Conservation (phyloP, 2,113 vertebrate species). For the Rhabdornis inornatus region DNA sequence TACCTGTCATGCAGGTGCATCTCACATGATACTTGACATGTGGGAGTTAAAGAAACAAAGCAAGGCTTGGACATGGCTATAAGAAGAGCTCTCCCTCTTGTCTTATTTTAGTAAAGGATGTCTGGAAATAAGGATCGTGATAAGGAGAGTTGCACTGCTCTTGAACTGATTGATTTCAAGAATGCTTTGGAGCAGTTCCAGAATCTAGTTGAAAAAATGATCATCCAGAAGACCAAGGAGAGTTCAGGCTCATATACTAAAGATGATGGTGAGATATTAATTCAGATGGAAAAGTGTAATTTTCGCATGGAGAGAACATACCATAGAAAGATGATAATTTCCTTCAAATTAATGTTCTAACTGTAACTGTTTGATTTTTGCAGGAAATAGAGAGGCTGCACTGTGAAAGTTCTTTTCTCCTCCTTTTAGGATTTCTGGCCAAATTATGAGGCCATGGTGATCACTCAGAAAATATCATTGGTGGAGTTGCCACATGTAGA, state of each 20-base stretch:
- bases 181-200: constrained; percentile 53
- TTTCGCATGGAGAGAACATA: background rate
- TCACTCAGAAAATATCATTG: background rate
- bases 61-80: background rate
- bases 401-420: background rate
- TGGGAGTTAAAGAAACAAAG: background rate
- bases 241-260: constrained; percentile 28
- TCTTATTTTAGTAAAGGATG: constrained; percentile 6
- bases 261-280: constrained; percentile 57
- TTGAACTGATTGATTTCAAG: constrained; percentile 39
- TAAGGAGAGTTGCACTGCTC: background rate
- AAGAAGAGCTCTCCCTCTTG: background rate
- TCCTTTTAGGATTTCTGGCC: background rate
- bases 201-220: constrained; percentile 46
- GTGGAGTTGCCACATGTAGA: background rate
- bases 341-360: background rate
- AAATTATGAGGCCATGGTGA: background rate
- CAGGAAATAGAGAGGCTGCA: background rate
- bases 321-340: background rate
- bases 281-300: background rate
- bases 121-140: background rate
- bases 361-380: background rate
- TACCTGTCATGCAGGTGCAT: background rate
- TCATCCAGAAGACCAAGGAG: constrained; percentile 60
- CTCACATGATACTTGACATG: background rate